Evolutionary conservation across 2,113 vertebrate genomes (phyloP), one percentile per base, ranked within the genome.

Genomic region (Podarcis cretensis): DNA sequence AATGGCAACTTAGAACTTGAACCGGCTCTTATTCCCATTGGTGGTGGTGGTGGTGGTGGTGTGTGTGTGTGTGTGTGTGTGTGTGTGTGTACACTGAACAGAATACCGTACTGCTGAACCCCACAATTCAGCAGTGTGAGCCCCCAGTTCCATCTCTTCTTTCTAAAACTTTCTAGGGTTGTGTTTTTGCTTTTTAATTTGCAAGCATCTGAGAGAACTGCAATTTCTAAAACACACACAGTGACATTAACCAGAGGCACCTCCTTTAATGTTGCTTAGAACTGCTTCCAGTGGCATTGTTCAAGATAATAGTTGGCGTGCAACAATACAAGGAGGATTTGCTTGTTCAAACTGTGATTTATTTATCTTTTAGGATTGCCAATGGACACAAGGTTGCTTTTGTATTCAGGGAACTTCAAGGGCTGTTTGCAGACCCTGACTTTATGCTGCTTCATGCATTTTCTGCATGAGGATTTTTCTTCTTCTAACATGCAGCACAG

Each of bases 1-100:
- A 95, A 92, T 93, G 96, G 95, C 94, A 96, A 96, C 92, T 69
- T 92, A 96, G 97, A 96, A 95, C 96, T 97, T 95, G 95, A 96
- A 94, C 95, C 91, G 96, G 91, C 93, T 92, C 96, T 93, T 95
- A 96, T 97, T 96, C 97, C 96, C 96, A 93, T 37, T 92, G 96
- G 96, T 96, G 96, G 96, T 93, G n/a, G n/a, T n/a, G n/a, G n/a
- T n/a, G n/a, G n/a, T n/a, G n/a, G n/a, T n/a, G n/a, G 43, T 43
- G 43, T 9, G 43, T 9, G 43, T 7, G 48, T 27, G 68, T 96
- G 90, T 95, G 92, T 97, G 43, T 43, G 43, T 9, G 43, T 9
- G 43, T 7, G 48, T 27, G 68, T 96, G 90, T 95, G 92, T 97
- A 96, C 94, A 95, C 94, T 94, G 95, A 95, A 94, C 96, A 96